Percentiles rank a stretch among this genome's conserved stretches.
phyloP scores from a whole-genome alignment of 1,140 invertebrate species.

The Drosophila sproati region DNA sequence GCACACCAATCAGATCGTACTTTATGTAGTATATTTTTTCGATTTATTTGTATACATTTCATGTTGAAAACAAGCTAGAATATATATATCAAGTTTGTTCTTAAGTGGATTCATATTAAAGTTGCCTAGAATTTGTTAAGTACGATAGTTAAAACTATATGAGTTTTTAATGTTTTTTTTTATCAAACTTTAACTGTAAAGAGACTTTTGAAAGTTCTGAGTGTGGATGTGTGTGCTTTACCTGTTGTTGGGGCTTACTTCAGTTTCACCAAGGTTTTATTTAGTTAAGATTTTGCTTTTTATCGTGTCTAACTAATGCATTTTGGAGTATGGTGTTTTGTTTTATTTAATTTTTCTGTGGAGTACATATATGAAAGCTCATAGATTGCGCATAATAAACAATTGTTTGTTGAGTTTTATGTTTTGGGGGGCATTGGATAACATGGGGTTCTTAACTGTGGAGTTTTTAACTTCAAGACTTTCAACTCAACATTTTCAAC shows the following conservation, averaged over 20 bases:
- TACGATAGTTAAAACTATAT: slow-evolving; percentile 77
- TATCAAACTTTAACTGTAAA: slow-evolving; percentile 53
- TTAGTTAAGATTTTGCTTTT: slow-evolving; percentile 30
- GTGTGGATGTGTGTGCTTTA: slow-evolving; percentile 15
- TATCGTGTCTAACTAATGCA: slow-evolving; percentile 58
- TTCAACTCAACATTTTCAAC: slow-evolving; percentile 65
- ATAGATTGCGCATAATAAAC: slow-evolving; percentile 59
- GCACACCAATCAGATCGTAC: slow-evolving; percentile 24
- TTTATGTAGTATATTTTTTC: slow-evolving; percentile 29
- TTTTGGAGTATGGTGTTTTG: slow-evolving; percentile 8
- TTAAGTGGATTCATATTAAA: slow-evolving; percentile 72
- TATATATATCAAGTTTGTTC: slow-evolving; percentile 71
- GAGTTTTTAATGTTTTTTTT: slow-evolving; percentile 53
- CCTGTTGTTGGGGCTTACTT: slow-evolving; percentile 21
- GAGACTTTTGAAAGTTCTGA: slow-evolving; percentile 37
- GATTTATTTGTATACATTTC: slow-evolving; percentile 54
- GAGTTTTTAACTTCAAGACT: slow-evolving; percentile 37
- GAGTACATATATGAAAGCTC: slow-evolving; percentile 38
- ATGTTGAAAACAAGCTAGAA: slow-evolving; percentile 72
- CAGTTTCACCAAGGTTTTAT: slow-evolving; percentile 35
- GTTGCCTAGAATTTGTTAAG: slow-evolving; percentile 71
- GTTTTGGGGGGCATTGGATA: slow-evolving; percentile 47
- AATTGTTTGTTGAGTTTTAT: slow-evolving; percentile 35
- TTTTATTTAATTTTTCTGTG: background rate
- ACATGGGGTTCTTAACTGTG: slow-evolving; percentile 33